Conservation (phyloP, 2,797 vertebrate genomes). For the Sciaenops ocellatus region DNA sequence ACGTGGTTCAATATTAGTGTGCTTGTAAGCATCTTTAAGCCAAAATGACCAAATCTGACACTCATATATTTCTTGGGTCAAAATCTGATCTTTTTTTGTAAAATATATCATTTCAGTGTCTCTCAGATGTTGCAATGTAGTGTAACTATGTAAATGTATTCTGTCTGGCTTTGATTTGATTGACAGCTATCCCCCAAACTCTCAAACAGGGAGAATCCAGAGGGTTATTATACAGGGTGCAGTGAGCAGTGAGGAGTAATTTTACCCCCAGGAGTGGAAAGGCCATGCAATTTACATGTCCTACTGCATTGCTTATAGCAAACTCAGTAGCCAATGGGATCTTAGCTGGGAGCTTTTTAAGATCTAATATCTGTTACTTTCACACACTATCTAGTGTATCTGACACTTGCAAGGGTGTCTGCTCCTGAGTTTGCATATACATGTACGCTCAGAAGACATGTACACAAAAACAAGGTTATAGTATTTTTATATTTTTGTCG, state of each 20-base stretch:
- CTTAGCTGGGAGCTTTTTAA: slow-evolving; percentile 34
- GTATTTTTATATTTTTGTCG: slow-evolving; percentile 27
- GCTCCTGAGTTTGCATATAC: slow-evolving; percentile 9
- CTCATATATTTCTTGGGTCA: neutral
- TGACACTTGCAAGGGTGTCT: slow-evolving; percentile 25
- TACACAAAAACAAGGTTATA: slow-evolving; percentile 23
- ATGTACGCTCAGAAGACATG: neutral
- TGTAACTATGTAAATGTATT: slow-evolving; percentile 74
- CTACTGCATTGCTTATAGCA: slow-evolving; percentile 40
- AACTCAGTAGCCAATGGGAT: slow-evolving; percentile 45
- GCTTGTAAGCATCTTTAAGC: neutral
- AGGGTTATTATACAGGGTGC: slow-evolving; percentile 69
- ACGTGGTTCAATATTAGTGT: neutral
- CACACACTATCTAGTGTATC: slow-evolving; percentile 23
- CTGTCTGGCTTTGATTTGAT: slow-evolving; percentile 72
- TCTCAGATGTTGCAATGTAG: slow-evolving; percentile 54
- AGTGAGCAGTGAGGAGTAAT: slow-evolving; percentile 64
- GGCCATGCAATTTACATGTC: slow-evolving; percentile 74
- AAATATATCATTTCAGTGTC: slow-evolving; percentile 19
- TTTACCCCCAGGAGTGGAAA: slow-evolving; percentile 67
- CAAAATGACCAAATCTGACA: neutral
- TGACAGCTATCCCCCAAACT: slow-evolving; percentile 71
- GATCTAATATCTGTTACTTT: slow-evolving; percentile 39
- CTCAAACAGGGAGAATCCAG: slow-evolving; percentile 55
- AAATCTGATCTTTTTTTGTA: slow-evolving; percentile 9